Conservation (phyloP, 2,888 invertebrate genomes). For the Chrysopilus asiliformis region DNA sequence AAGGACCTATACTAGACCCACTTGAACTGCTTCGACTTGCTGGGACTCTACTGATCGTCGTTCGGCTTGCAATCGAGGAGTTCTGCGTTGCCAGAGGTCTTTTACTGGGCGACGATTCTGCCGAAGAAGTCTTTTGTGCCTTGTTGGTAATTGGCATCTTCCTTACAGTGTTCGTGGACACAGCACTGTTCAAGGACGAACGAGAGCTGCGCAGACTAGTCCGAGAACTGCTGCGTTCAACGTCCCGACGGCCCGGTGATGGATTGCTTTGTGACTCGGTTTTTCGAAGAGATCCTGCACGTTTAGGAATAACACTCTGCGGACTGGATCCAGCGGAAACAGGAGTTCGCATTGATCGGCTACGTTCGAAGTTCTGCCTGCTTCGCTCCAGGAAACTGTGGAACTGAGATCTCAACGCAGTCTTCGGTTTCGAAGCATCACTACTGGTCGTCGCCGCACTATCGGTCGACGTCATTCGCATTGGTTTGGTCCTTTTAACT, state of each 20-base stretch:
- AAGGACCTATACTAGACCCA: conserved; percentile 45
- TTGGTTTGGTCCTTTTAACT: conserved; percentile 15
- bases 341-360: conserved; percentile 16
- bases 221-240: conserved; percentile 64
- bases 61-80: conserved; percentile 24
- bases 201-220: conserved; percentile 70
- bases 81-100: conserved; percentile 42
- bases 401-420: conserved; percentile 14
- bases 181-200: conserved; percentile 70
- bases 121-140: conserved; percentile 12
- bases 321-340: conserved; percentile 17
- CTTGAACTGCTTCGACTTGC: conserved; percentile 46
- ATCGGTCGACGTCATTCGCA: conserved; percentile 26
- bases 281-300: conserved; percentile 33
- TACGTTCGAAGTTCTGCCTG: conserved; percentile 18
- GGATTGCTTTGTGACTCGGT: conserved; percentile 25
- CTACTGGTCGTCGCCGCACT: conserved; percentile 36
- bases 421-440: conserved; percentile 20
- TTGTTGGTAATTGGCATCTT: conserved; percentile 45
- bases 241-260: conserved; percentile 37
- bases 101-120: conserved; percentile 30
- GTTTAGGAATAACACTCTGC: conserved; percentile 29
- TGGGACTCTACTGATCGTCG: conserved; percentile 34
- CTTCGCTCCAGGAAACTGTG: conserved; percentile 23
- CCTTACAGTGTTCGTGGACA: conserved; percentile 63